Evolutionary conservation across 2,888 invertebrate genomes (phyloP).

Genomic region (Agonum fuliginosum): DNA sequence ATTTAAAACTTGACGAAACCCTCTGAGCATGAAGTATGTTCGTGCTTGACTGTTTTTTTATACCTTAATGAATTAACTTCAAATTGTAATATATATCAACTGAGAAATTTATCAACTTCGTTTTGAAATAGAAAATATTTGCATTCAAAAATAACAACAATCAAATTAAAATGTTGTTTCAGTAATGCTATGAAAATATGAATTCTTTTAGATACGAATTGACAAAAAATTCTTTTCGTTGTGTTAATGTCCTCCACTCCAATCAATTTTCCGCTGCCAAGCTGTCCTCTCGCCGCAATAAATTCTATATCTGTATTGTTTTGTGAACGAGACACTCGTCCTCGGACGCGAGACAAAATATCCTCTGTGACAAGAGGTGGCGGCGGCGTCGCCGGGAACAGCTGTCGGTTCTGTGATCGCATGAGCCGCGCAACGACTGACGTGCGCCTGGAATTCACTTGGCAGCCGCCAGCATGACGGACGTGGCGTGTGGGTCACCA

Average conservation of each 20-base stretch:
- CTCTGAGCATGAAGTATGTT: no score
- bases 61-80: no score
- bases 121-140: no score
- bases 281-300: slow-evolving; percentile 53
- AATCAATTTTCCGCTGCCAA: slow-evolving; percentile 39
- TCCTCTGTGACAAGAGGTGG: slow-evolving; percentile 18
- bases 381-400: slow-evolving; percentile 12
- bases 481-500: slow-evolving; percentile 4
- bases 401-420: slow-evolving; percentile 34
- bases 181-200: no score
- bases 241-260: neutral
- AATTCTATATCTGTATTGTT: slow-evolving; percentile 61
- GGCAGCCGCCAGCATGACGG: slow-evolving; percentile 10
- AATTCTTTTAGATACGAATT: no score
- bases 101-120: no score
- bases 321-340: slow-evolving; percentile 61
- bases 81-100: no score
- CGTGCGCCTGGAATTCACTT: slow-evolving; percentile 31
- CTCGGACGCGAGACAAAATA: slow-evolving; percentile 58
- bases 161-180: no score
- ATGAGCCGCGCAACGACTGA: slow-evolving; percentile 24
- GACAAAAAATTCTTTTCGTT: no score
- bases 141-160: no score
- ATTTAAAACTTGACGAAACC: no score
- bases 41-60: no score